phyloP scores from a whole-genome alignment of 2,113 vertebrate species.

The Carassius gibelio region DNA sequence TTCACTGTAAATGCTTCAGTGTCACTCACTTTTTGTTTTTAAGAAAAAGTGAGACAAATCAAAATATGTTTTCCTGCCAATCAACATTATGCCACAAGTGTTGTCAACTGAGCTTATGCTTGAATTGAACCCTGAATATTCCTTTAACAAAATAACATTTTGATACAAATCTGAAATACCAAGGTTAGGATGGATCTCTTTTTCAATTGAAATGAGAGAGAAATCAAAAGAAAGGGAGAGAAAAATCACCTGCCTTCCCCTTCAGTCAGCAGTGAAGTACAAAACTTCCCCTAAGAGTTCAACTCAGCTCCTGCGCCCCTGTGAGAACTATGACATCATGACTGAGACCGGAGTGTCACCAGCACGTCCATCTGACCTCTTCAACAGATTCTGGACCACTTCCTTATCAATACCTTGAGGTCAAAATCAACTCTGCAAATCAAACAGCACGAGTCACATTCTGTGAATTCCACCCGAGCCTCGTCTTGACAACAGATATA shows the following conservation, averaged over 20 bases:
- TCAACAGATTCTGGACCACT: not conserved
- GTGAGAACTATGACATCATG: slow-evolving; percentile 71
- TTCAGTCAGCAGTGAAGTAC: slow-evolving; percentile 69
- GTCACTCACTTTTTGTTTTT: not conserved
- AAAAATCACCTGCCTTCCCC: not conserved
- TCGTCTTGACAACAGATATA: slow-evolving; percentile 56
- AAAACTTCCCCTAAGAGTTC: slow-evolving; percentile 76
- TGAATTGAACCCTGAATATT: not conserved
- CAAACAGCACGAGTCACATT: slow-evolving; percentile 32
- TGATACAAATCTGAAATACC: slow-evolving; percentile 2
- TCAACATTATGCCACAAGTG: not conserved
- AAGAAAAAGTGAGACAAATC: not conserved
- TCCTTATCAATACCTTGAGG: not conserved
- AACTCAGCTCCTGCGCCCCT: slow-evolving; percentile 64
- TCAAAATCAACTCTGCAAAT: slow-evolving; percentile 29
- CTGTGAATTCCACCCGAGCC: slow-evolving; percentile 36
- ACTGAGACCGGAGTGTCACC: slow-evolving; percentile 59
- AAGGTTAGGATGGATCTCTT: not conserved
- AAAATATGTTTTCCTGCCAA: not conserved
- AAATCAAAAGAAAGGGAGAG: not conserved
- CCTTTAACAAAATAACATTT: not conserved
- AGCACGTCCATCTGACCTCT: not conserved
- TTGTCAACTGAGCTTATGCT: not conserved
- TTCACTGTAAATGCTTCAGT: not conserved
- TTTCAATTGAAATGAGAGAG: not conserved